phyloP scores from a whole-genome alignment of 2,888 invertebrate genomes.

The Conops quadrifasciatus region DNA sequence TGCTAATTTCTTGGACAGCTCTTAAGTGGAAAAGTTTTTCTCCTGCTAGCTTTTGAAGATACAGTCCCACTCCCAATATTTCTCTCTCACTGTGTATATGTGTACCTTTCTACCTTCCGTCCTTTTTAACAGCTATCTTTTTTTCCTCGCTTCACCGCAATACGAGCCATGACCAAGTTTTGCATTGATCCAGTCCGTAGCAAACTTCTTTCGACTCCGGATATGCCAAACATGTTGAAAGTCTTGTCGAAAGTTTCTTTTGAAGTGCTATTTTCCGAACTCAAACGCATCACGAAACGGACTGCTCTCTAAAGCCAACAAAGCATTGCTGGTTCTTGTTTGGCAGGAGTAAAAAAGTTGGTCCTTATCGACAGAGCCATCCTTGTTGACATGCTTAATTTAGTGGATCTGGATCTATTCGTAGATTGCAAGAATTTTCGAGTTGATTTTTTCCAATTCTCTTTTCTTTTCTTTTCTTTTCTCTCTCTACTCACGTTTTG shows the following conservation, averaged over 20 bases:
- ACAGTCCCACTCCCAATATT: neutral
- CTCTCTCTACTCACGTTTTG: no score
- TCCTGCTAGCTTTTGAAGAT: neutral
- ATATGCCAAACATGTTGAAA: slow-evolving; percentile 22
- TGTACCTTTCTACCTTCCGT: no score
- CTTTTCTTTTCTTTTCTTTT: no score
- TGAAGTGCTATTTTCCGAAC: neutral
- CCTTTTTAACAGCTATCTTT: no score
- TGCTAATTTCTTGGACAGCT: slow-evolving; percentile 18
- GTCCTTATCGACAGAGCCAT: neutral
- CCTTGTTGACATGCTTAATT: slow-evolving; percentile 6
- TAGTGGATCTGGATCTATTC: neutral
- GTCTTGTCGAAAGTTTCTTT: slow-evolving; percentile 14
- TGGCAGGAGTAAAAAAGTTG: neutral
- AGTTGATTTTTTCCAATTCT: no score
- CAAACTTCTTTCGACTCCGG: slow-evolving; percentile 1
- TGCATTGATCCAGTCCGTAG: slow-evolving; percentile 3
- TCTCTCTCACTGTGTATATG: no score
- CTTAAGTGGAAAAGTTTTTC: slow-evolving; percentile 19
- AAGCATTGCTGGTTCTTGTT: neutral
- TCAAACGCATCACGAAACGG: neutral
- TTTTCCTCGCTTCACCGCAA: neutral
- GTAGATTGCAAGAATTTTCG: neutral
- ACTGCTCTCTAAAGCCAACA: neutral
- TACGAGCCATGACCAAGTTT: slow-evolving; percentile 1